Base-by-base conservation (phyloP, 2,888 invertebrate species). In the Argyra leucocephala region DNA sequence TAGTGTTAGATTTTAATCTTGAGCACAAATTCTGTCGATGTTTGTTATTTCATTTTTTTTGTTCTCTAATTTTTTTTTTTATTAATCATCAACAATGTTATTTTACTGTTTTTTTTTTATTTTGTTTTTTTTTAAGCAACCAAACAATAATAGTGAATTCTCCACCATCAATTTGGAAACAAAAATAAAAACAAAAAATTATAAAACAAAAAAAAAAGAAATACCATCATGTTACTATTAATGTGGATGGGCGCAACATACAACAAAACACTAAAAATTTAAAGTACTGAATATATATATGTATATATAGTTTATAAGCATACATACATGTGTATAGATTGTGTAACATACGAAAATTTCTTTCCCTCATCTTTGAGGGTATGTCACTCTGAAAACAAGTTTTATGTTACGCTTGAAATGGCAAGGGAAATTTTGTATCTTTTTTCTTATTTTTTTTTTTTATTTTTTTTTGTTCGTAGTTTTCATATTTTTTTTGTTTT, bases 401-500 rank as follows among this genome's bases (percentile, higher is more conserved):
- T 68, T 68, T 65, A 67, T 65, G 68, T 68, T 68, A 67, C 68
- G 67, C 67, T 68, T 68, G 63, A 66, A 57, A 66, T 64, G 63
- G 66, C 67, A 65, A 66, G 64, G 63, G 62, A 66, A 66, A 66
- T 66, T 63, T 37, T 57, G 48, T 60, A 37, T 64, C 64, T 48
- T 31, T 59, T 22, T n/a, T n/a, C n/a, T n/a, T 9, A 26, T 26
- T 26, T 26, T 26, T 26, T 4, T 31, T 31, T 31, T 31, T 31
- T 31, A 10, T 31, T 3, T 31, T 31, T 48, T 3, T 48, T 48
- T 18, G 15, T 48, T 48, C n/a, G 48, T 48, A 48, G 9, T 48
- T 48, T 48, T 48, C 48, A 48, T 48, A 48, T 48, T 48, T 48
- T 48, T 48, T 48, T 1, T 7, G 31, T 31, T 31, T 31, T 31